phyloP scores from a whole-genome alignment of 1,140 invertebrate species.

The Drosophila jambulina region DNA sequence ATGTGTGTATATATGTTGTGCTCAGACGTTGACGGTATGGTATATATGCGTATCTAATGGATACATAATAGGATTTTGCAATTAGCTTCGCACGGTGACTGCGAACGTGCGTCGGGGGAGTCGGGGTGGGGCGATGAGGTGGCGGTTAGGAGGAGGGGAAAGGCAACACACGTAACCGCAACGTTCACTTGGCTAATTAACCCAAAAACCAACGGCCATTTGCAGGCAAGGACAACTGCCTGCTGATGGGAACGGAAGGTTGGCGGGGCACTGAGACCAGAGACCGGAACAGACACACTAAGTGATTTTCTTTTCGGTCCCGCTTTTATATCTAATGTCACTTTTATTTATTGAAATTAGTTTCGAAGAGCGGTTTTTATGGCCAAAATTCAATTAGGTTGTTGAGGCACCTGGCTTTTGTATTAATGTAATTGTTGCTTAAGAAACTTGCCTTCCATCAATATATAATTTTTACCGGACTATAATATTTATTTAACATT shows the following conservation, averaged over 20 bases:
- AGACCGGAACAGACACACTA: constrained; percentile 56
- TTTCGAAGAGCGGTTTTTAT: constrained; percentile 56
- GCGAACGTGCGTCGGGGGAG: constrained; percentile 9
- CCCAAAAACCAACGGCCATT: constrained; percentile 77
- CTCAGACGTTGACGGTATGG: constrained; percentile 1
- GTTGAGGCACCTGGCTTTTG: constrained; percentile 21
- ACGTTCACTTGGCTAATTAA: constrained; percentile 77
- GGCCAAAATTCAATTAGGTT: constrained; percentile 40
- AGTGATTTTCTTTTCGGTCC: constrained; percentile 46
- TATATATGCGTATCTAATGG: constrained; percentile 75
- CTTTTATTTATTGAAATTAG: constrained; percentile 76
- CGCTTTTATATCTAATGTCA: constrained; percentile 58
- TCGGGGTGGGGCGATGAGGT: constrained; percentile 2
- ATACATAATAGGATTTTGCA: constrained; percentile 84
- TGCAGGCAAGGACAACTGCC: constrained; percentile 58
- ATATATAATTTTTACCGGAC: background rate
- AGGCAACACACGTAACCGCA: constrained; percentile 71
- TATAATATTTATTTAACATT: background rate
- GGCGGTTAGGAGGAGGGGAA: constrained; percentile 14
- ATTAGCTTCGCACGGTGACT: constrained; percentile 59
- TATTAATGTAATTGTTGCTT: constrained; percentile 25
- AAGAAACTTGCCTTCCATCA: background rate
- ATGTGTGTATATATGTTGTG: background rate
- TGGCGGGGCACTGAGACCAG: constrained; percentile 11
- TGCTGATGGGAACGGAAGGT: constrained; percentile 14